Evolutionary conservation across 2,888 invertebrate genomes (phyloP).

Genomic region (Hecatera dysodea): DNA sequence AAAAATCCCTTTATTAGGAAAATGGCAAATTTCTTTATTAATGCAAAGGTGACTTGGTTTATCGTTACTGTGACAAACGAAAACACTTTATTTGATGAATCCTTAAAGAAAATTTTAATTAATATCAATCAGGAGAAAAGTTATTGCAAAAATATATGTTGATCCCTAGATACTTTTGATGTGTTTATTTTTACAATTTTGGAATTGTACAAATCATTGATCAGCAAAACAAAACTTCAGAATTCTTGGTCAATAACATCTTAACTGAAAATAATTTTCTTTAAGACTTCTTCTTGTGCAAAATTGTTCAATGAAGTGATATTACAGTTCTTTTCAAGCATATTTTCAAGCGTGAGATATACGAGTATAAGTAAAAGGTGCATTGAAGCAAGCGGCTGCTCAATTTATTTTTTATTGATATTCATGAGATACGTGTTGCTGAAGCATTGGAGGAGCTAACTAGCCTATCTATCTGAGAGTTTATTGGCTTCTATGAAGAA

Average conservation of each 20-base stretch:
- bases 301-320: slow-evolving; percentile 47
- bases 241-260: neutral
- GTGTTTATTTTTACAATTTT: no score
- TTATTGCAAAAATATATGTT: no score
- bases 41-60: no score
- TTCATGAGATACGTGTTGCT: slow-evolving; percentile 46
- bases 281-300: neutral
- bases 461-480: slow-evolving; percentile 1
- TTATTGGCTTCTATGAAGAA: neutral
- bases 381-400: slow-evolving; percentile 13
- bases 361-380: slow-evolving; percentile 37
- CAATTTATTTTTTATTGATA: slow-evolving; percentile 57
- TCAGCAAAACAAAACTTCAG: neutral
- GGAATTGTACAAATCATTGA: neutral
- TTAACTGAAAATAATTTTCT: neutral
- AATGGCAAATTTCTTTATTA: no score
- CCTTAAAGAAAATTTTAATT: no score
- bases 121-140: no score
- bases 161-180: no score
- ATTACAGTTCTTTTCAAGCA: slow-evolving; percentile 48
- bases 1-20: no score
- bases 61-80: no score
- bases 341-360: slow-evolving; percentile 40
- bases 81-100: no score
- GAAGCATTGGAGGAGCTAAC: slow-evolving; percentile 27